phyloP scores from a whole-genome alignment of 2,113 vertebrate genomes.

The Corythaixoides concolor region DNA sequence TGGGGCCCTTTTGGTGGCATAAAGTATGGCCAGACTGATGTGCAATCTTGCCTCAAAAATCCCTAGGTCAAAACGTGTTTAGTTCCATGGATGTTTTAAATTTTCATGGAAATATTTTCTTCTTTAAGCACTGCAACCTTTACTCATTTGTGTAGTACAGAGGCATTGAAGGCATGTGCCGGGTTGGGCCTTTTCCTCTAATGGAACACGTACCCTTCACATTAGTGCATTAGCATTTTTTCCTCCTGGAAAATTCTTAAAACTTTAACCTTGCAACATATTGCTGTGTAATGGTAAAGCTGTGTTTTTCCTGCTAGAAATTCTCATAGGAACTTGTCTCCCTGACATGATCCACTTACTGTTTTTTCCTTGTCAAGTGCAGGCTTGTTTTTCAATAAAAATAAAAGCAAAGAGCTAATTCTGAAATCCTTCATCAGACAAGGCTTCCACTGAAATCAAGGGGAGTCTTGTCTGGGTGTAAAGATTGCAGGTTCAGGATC shows the following conservation, averaged over 20 bases:
- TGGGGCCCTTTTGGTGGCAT: neutral
- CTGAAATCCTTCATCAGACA: slow-evolving; percentile 35
- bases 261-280: neutral
- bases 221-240: neutral
- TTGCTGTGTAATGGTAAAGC: neutral
- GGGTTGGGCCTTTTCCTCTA: neutral
- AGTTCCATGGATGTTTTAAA: neutral
- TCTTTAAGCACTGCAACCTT: neutral
- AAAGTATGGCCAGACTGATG: neutral
- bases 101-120: neutral
- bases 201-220: neutral
- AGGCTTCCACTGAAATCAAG: slow-evolving; percentile 21
- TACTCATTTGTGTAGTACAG: neutral
- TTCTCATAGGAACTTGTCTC: slow-evolving; percentile 17
- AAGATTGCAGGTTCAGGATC: slow-evolving; percentile 45
- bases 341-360: slow-evolving; percentile 55
- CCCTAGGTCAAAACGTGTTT: neutral
- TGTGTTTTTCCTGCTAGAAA: slow-evolving; percentile 38
- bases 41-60: neutral
- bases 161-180: neutral
- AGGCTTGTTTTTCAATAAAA: slow-evolving; percentile 51
- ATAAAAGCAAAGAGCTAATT: slow-evolving; percentile 55
- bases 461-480: slow-evolving; percentile 3
- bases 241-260: neutral
- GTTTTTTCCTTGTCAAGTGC: slow-evolving; percentile 9